Conservation (phyloP, 2,797 vertebrate species). For the Spheniscus humboldti region DNA sequence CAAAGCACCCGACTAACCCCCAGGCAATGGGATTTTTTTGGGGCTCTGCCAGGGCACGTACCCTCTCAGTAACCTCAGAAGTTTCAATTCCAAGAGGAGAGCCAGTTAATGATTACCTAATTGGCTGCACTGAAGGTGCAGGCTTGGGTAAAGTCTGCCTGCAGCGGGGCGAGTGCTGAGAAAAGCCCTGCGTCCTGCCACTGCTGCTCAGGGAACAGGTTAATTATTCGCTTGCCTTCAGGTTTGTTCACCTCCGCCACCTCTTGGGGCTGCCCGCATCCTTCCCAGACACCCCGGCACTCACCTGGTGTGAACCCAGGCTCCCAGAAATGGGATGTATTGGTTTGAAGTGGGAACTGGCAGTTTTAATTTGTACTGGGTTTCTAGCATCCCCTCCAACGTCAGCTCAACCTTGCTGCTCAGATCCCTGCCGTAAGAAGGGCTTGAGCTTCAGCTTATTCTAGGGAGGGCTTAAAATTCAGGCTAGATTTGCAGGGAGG, state of each 20-base stretch:
- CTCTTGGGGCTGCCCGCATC: background rate
- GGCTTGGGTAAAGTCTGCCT: conserved; percentile 32
- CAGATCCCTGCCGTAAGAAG: background rate
- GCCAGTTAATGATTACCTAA: conserved; percentile 35
- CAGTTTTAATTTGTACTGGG: background rate
- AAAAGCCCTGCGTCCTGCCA: background rate
- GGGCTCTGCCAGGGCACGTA: background rate
- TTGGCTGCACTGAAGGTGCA: background rate
- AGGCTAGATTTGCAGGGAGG: background rate
- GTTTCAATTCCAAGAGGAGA: background rate
- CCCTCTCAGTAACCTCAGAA: background rate
- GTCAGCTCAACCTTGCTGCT: background rate
- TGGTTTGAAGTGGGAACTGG: background rate
- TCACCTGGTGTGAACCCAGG: background rate
- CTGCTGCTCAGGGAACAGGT: background rate
- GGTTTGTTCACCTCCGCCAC: background rate
- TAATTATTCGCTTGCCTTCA: conserved; percentile 5
- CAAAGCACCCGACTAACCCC: background rate
- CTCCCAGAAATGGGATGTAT: background rate
- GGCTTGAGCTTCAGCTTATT: background rate
- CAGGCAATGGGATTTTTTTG: background rate
- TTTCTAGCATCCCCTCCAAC: background rate
- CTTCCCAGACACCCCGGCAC: background rate
- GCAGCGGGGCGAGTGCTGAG: background rate
- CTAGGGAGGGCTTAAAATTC: background rate